A percentile compares a stretch with the other conserved stretches of the same genome.
Conservation (phyloP, 2,797 vertebrate species). For the Nannoperca australis region DNA sequence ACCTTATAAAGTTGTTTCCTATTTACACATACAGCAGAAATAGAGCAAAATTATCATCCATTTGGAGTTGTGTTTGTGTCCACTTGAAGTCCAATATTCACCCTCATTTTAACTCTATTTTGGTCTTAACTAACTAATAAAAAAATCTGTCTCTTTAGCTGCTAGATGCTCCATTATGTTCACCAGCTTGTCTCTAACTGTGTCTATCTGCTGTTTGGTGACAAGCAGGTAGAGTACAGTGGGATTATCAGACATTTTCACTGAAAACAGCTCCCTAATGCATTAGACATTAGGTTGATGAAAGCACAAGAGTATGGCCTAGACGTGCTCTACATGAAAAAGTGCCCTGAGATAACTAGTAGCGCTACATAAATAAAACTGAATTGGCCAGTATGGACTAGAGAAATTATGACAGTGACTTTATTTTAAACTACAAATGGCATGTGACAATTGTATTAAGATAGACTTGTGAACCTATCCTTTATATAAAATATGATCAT, state of each 20-base stretch:
- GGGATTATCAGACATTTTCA: too few species aligned
- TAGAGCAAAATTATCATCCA: neutral
- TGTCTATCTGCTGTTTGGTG: neutral
- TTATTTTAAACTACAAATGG: neutral
- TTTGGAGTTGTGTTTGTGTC: too few species aligned
- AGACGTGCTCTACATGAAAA: too few species aligned
- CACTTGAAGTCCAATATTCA: too few species aligned
- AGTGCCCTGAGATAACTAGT: too few species aligned
- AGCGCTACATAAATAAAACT: too few species aligned
- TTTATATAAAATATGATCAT: neutral
- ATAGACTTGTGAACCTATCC: neutral
- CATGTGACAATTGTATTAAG: constrained; percentile 1
- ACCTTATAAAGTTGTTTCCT: neutral
- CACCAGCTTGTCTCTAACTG: neutral
- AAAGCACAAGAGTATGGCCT: too few species aligned
- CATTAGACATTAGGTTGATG: too few species aligned
- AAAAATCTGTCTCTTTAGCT: neutral
- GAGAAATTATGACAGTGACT: neutral
- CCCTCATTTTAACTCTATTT: neutral
- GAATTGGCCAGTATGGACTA: neutral
- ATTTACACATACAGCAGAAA: neutral
- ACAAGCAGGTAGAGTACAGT: neutral
- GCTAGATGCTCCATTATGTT: neutral
- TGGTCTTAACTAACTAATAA: neutral
- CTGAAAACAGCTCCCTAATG: too few species aligned